A percentile compares a stretch with the other conserved stretches of the same genome.
Evolutionary conservation across 2,113 vertebrate species (phyloP).

Genomic region (Holacanthus passer): DNA sequence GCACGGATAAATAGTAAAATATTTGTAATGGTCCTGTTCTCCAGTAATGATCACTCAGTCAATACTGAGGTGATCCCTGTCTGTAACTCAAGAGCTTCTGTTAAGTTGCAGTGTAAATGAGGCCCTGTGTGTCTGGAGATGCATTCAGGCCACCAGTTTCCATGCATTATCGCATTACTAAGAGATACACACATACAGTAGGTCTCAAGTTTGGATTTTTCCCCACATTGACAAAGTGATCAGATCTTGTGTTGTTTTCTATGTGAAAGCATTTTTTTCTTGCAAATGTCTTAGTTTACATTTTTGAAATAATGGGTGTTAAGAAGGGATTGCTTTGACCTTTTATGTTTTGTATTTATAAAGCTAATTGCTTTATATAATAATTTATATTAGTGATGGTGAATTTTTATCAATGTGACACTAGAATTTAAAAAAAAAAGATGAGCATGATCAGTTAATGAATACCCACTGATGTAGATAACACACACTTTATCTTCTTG

Average conservation of each 20-base stretch:
- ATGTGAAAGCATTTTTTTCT: constrained; percentile 59
- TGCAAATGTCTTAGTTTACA: constrained; percentile 70
- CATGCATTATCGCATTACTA: constrained; percentile 38
- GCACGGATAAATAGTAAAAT: constrained; percentile 75
- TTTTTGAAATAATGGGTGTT: constrained; percentile 69
- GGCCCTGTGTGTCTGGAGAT: constrained; percentile 41
- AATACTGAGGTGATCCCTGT: constrained; percentile 52
- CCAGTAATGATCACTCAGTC: constrained; percentile 43
- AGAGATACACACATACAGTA: constrained; percentile 44
- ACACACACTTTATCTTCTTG: constrained; percentile 76
- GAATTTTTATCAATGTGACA: constrained; percentile 76
- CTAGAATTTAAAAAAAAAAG: constrained; percentile 70
- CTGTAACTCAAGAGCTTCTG: constrained; percentile 51
- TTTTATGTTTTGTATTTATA: constrained; percentile 81
- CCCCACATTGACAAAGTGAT: constrained; percentile 51
- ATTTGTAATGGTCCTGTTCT: constrained; percentile 62
- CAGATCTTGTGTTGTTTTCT: constrained; percentile 69
- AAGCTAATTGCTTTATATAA: constrained; percentile 74
- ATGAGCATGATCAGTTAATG: constrained; percentile 79
- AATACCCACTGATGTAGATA: constrained; percentile 79
- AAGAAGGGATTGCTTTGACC: constrained; percentile 65
- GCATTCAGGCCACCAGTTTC: constrained; percentile 51
- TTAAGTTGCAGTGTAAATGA: constrained; percentile 60
- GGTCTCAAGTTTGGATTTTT: constrained; percentile 47
- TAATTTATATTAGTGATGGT: constrained; percentile 80